Percentiles rank a stretch among this genome's conserved stretches.
Evolutionary conservation across 1,140 invertebrate genomes (phyloP).

Genomic region (Thalassaphorura encarpata): DNA sequence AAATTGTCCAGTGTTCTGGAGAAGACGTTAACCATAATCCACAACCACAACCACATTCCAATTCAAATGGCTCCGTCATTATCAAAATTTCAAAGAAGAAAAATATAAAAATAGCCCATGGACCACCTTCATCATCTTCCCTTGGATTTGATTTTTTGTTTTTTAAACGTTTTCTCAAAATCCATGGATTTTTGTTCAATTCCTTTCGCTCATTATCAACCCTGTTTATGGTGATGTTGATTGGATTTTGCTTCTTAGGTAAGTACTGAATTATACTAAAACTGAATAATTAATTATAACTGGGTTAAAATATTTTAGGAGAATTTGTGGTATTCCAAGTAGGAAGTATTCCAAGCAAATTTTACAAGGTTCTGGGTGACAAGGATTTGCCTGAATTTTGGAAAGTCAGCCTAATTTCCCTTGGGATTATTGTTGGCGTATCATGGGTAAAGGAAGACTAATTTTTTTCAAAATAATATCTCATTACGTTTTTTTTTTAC

Average conservation of each 20-base stretch:
- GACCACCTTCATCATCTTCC: too few relatives aligned
- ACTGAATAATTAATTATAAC: too few relatives aligned
- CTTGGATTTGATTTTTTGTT: not conserved
- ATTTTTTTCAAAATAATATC: not conserved
- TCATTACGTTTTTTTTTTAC: slow-evolving; percentile 9
- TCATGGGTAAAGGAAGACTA: slow-evolving; percentile 39
- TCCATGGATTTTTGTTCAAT: not conserved
- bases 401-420: slow-evolving; percentile 36
- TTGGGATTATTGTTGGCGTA: slow-evolving; percentile 42
- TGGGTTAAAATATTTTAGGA: too few relatives aligned
- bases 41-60: too few relatives aligned
- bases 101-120: too few relatives aligned
- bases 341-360: slow-evolving; percentile 45
- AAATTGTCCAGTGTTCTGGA: too few relatives aligned
- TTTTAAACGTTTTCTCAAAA: not conserved
- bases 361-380: slow-evolving; percentile 44
- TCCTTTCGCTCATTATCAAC: not conserved
- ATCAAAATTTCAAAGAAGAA: too few relatives aligned
- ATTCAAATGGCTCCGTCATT: too few relatives aligned
- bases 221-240: not conserved
- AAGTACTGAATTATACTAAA: too few relatives aligned
- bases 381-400: slow-evolving; percentile 42
- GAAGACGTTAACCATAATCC: too few relatives aligned
- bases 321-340: slow-evolving; percentile 45
- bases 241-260: not conserved